Evolutionary conservation across 2,113 vertebrate species (phyloP).

Genomic region (Euleptes europaea): DNA sequence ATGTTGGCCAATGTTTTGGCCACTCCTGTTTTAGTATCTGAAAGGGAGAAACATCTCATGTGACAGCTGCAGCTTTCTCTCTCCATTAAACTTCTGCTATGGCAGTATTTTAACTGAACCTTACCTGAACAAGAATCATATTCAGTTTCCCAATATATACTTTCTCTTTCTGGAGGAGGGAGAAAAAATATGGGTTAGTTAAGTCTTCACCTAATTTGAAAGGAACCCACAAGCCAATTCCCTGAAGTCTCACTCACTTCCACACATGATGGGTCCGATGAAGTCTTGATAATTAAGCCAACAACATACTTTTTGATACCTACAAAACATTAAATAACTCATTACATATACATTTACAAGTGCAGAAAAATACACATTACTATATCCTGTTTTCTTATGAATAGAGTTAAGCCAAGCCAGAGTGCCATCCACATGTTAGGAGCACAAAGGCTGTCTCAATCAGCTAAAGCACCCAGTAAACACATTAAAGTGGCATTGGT

Average conservation of each 20-base stretch:
- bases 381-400: too few species aligned
- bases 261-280: slow-evolving; percentile 89
- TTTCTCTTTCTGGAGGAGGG: slow-evolving; percentile 86
- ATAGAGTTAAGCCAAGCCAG: too few species aligned
- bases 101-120: neutral
- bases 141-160: slow-evolving; percentile 97
- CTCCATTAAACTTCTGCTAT: rapidly evolving
- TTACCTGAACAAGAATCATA: slow-evolving; percentile 98
- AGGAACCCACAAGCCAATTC: neutral
- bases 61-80: neutral
- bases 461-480: neutral
- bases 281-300: slow-evolving; percentile 96
- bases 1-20: slow-evolving; percentile 99
- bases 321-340: slow-evolving; percentile 61
- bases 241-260: slow-evolving; percentile 82
- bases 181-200: slow-evolving; percentile 25
- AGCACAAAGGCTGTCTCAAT: neutral
- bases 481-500: neutral
- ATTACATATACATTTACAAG: neutral
- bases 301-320: slow-evolving; percentile 98
- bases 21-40: slow-evolving; percentile 99
- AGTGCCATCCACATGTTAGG: too few species aligned
- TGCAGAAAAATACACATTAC: too few species aligned
- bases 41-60: neutral
- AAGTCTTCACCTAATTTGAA: slow-evolving; percentile 11